Base-by-base conservation (phyloP, 2,888 invertebrate species). In the Apamea crenata region DNA sequence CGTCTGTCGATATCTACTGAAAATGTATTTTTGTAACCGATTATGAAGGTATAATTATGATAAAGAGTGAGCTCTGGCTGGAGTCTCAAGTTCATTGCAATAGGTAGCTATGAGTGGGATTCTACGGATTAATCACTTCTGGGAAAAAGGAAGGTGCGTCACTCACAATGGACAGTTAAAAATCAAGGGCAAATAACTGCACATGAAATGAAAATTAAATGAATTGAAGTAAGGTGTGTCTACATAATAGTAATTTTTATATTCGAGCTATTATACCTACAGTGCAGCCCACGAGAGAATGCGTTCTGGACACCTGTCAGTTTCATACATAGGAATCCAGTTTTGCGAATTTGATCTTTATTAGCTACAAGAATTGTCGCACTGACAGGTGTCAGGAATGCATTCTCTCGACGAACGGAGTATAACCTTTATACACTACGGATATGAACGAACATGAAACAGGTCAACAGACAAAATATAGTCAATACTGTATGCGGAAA, bases 401-500 rank as follows among this genome's bases (percentile, higher is more conserved):
- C 36, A 36, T 36, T 36, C 5, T 10, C 56, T 56, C 56, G 56
- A 12, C 25, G 25, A 1, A 56, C 56, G 25, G 10, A n/a, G 0
- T 14, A 59, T 63, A 53, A 32, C 66, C 47, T 74, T 21, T 74
- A 80, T 67, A 44, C 81, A 81, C 5, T 61, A 36, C 75, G 74
- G 66, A 80, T 50, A 68, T 61, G 12, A n/a, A 56, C 5, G 4
- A 5, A 47, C 12, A 14, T n/a, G 18, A 3, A 61, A 65, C 50
- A 76, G 29, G 40, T 65, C 14, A 53, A 53, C n/a, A 77, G 40
- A 68, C 78, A 29, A 78, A 78, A 79, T 79, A n/a, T 6, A 25
- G 47, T 18, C 63, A 69, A 40, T 32, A 32, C 32, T 25, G 36
- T 47, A 56, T 76, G 63, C 76, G 81, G 80, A 81, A 81, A 75